A percentile compares a stretch with the other conserved stretches of the same genome.
Evolutionary conservation across 2,113 vertebrate genomes (phyloP).

Genomic region (Spea bombifrons): DNA sequence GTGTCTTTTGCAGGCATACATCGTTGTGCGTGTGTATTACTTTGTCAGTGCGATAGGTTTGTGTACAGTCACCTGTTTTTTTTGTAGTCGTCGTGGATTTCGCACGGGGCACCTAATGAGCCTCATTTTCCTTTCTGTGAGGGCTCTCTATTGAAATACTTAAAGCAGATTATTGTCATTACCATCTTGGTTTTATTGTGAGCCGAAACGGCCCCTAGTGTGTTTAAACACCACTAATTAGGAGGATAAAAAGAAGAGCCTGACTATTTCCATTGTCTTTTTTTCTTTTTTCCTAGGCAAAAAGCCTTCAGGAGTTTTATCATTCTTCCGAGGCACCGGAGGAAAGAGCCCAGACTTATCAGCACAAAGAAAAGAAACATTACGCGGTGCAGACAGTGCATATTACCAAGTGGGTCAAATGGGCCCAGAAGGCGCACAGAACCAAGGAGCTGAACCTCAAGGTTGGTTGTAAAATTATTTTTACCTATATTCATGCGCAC

Average conservation of each 20-base stretch:
- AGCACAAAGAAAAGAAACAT: constrained; percentile 74
- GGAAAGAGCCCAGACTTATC: constrained; percentile 75
- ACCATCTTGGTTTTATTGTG: constrained; percentile 19
- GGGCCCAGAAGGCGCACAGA: constrained; percentile 72
- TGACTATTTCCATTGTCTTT: background rate
- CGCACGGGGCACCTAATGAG: no score
- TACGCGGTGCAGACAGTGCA: constrained; percentile 77
- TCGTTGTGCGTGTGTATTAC: no score
- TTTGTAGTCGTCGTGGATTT: no score
- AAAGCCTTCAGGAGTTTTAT: constrained; percentile 73
- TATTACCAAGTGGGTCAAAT: constrained; percentile 77
- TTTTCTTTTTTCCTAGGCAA: constrained; percentile 62
- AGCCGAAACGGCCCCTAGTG: no score
- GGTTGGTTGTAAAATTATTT: constrained; percentile 43
- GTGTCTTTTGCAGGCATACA: no score
- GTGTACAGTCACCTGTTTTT: no score
- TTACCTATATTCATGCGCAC: no score
- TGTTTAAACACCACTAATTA: no score
- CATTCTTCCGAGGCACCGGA: constrained; percentile 78
- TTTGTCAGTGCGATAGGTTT: no score
- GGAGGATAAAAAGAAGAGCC: background rate
- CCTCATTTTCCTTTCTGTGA: no score
- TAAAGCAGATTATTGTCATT: no score
- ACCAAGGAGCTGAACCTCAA: constrained; percentile 67
- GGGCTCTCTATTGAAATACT: no score